phyloP scores from a whole-genome alignment of 2,113 vertebrate genomes.

The Toxotes jaculatrix region DNA sequence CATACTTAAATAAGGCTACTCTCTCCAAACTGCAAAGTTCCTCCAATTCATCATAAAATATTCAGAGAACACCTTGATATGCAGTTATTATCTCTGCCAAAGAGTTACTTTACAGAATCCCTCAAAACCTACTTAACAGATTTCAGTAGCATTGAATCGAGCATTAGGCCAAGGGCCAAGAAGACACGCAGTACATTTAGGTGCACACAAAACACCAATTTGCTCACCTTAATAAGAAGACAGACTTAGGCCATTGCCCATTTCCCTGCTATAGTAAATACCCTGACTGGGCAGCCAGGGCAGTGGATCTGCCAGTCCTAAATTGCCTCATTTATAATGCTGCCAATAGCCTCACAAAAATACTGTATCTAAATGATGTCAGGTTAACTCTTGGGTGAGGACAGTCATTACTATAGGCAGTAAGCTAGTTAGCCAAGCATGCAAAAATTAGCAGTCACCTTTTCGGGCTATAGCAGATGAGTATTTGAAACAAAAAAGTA shows the following conservation, averaged over 20 bases:
- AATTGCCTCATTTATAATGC: background rate
- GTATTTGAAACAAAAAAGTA: background rate
- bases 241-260: conserved; percentile 10
- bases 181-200: conserved; percentile 17
- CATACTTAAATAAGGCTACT: background rate
- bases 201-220: conserved; percentile 9
- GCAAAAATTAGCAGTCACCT: background rate
- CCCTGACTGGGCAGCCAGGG: background rate
- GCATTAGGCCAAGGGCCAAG: conserved; percentile 15
- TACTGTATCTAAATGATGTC: background rate
- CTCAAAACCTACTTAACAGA: background rate
- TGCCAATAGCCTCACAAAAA: background rate
- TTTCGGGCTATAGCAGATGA: background rate
- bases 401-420: background rate
- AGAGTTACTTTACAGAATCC: background rate
- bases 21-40: background rate
- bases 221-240: conserved; percentile 19
- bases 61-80: background rate
- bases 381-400: background rate
- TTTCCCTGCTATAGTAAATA: conserved; percentile 4
- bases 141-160: background rate
- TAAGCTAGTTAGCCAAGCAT: background rate
- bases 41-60: conserved; percentile 1
- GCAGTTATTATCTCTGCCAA: background rate
- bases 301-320: background rate